Percentiles rank a stretch among this genome's conserved stretches.
Evolutionary conservation across 2,888 invertebrate genomes (phyloP).

Genomic region (Diachrysia chrysitis): DNA sequence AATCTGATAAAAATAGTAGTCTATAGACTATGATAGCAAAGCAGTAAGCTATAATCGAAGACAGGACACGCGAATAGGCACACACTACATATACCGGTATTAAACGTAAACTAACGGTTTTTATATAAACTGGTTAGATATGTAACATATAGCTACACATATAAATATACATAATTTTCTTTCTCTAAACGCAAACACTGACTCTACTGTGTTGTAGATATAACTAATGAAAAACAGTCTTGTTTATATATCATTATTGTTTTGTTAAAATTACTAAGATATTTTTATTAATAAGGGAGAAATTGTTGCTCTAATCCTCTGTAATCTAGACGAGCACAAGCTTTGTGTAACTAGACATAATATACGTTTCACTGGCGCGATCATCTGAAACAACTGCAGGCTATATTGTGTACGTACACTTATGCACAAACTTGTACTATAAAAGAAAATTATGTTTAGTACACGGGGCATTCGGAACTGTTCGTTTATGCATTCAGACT

Average conservation of each 20-base stretch:
- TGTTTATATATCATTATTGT: not conserved
- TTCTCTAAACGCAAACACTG: not conserved
- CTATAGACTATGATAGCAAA: too few species aligned
- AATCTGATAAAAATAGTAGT: too few species aligned
- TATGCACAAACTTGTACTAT: conserved; percentile 52
- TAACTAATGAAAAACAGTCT: not conserved
- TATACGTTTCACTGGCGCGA: conserved; percentile 42
- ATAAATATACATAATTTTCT: too few species aligned
- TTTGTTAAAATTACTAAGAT: too few species aligned
- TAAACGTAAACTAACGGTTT: too few species aligned
- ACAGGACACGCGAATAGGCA: too few species aligned
- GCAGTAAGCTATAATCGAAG: too few species aligned
- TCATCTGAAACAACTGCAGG: conserved; percentile 47
- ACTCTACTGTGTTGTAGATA: not conserved
- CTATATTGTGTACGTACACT: conserved; percentile 38
- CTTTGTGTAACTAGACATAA: conserved; percentile 14
- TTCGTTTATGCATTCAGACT: conserved; percentile 76
- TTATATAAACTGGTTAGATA: too few species aligned
- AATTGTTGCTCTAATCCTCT: not conserved
- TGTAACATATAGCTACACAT: too few species aligned
- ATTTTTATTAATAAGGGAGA: not conserved
- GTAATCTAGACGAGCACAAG: not conserved
- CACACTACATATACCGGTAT: too few species aligned
- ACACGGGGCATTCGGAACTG: conserved; percentile 63
- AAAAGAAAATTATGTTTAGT: conserved; percentile 68